Percentiles rank a stretch among this genome's conserved stretches.
These are phyloP conservation scores for Ptychoptera contaminata DNA, from an alignment of 2,888 invertebrate genomes.

Conservation along the genomic window DNA sequence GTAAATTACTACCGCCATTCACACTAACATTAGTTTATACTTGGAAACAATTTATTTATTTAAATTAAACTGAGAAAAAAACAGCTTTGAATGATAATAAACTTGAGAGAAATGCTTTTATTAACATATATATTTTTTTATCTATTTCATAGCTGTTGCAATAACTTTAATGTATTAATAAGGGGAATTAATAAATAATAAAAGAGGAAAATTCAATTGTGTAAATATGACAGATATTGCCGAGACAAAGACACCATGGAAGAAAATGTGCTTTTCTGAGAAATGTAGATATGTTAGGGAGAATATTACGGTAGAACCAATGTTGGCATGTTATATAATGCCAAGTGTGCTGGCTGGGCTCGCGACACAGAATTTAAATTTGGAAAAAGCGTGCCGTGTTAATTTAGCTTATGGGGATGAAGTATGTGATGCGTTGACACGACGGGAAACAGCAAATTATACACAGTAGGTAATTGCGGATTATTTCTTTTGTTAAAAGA, in stretches of 20 bases:
- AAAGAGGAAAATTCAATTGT: not conserved
- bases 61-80: too few species aligned
- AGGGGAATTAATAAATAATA: not conserved
- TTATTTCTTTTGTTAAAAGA: not conserved
- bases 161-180: too few species aligned
- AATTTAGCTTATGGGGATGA: slow-evolving; percentile 56
- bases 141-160: too few species aligned
- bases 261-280: slow-evolving; percentile 29
- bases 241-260: slow-evolving; percentile 12
- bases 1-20: too few species aligned
- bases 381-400: slow-evolving; percentile 75
- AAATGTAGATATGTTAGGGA: slow-evolving; percentile 33
- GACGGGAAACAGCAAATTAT: slow-evolving; percentile 47
- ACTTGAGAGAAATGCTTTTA: too few species aligned
- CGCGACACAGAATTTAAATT: slow-evolving; percentile 69
- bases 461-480: slow-evolving; percentile 26
- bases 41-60: too few species aligned
- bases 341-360: slow-evolving; percentile 51
- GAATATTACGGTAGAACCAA: slow-evolving; percentile 49
- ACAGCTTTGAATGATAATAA: too few species aligned
- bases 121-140: too few species aligned
- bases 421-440: slow-evolving; percentile 61
- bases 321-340: slow-evolving; percentile 44
- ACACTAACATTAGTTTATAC: too few species aligned
- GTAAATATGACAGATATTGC: not conserved